A percentile compares a stretch with the other conserved stretches of the same genome.
Evolutionary conservation across 2,888 invertebrate species (phyloP).

Genomic region (Galeopsomyia nigrocyanea): DNA sequence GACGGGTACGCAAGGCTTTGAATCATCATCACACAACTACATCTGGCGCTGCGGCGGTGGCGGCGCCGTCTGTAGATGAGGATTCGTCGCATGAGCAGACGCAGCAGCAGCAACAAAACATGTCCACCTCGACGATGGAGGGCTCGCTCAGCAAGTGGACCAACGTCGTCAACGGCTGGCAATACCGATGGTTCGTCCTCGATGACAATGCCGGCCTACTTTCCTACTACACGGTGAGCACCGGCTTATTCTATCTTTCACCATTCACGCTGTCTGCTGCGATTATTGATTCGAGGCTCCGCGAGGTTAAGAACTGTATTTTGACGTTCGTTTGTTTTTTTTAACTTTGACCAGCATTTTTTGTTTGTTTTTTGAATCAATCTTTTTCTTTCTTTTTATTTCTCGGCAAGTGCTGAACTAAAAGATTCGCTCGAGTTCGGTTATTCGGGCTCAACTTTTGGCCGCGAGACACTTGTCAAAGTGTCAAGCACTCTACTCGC

Average conservation of each 20-base stretch:
- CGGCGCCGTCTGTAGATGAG: slow-evolving; percentile 5
- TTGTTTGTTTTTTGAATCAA: slow-evolving; percentile 6
- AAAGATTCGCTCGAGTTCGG: too few species aligned
- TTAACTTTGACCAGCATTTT: not conserved
- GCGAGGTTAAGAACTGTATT: not conserved
- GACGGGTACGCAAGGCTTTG: slow-evolving; percentile 42
- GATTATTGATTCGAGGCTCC: not conserved
- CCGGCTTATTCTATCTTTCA: too few species aligned
- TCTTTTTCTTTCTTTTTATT: slow-evolving; percentile 2
- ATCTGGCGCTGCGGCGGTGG: slow-evolving; percentile 9
- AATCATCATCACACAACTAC: slow-evolving; percentile 3
- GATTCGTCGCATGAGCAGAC: not conserved
- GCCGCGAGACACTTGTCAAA: too few species aligned
- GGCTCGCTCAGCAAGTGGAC: slow-evolving; percentile 97
- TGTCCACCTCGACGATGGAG: slow-evolving; percentile 80
- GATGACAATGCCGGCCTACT: slow-evolving; percentile 96
- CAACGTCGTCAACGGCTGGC: slow-evolving; percentile 99
- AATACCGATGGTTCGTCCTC: slow-evolving; percentile 98
- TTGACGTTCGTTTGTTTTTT: not conserved
- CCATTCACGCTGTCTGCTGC: too few species aligned
- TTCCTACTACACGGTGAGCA: slow-evolving; percentile 95
- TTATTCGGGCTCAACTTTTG: too few species aligned
- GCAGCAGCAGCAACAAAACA: slow-evolving; percentile 16
- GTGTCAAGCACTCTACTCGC: too few species aligned
- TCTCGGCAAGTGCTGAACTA: not conserved